Percentiles rank a stretch among this genome's conserved stretches.
Conservation (phyloP, 2,888 invertebrate species). For the Dasypogon diadema region DNA sequence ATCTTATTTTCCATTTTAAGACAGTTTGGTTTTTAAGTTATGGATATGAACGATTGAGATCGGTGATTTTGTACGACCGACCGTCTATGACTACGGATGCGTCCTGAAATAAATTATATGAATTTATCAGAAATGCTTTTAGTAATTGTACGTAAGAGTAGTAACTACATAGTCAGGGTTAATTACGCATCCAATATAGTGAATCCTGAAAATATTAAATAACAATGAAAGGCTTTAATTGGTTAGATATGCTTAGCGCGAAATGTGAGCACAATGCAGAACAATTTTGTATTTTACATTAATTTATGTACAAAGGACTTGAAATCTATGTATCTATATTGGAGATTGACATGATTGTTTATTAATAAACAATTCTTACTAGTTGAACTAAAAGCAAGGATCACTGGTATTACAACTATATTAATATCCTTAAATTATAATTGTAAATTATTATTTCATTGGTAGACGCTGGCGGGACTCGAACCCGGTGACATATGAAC, state of each 20-base stretch:
- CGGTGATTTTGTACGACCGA: not conserved
- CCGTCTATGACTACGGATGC: constrained; percentile 4
- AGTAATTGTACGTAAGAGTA: not conserved
- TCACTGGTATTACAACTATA: no score
- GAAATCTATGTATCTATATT: no score
- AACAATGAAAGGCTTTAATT: constrained; percentile 1
- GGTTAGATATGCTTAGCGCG: not conserved
- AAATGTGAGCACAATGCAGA: not conserved
- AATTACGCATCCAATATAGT: constrained; percentile 3
- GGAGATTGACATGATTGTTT: no score
- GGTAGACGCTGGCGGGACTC: no score
- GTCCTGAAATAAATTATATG: constrained; percentile 4
- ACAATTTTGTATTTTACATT: not conserved
- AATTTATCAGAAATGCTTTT: not conserved
- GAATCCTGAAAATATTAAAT: not conserved
- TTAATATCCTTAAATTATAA: no score
- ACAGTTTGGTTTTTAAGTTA: not conserved
- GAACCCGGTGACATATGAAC: no score
- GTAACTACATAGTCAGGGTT: constrained; percentile 9
- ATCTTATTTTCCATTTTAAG: not conserved
- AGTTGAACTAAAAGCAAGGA: no score
- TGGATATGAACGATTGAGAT: not conserved
- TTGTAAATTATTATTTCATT: no score
- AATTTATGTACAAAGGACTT: no score
- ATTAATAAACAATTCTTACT: no score